Evolutionary conservation across 2,797 vertebrate genomes (phyloP), one percentile per base, ranked within the genome.

Genomic region (Petrocephalus sullivani): DNA sequence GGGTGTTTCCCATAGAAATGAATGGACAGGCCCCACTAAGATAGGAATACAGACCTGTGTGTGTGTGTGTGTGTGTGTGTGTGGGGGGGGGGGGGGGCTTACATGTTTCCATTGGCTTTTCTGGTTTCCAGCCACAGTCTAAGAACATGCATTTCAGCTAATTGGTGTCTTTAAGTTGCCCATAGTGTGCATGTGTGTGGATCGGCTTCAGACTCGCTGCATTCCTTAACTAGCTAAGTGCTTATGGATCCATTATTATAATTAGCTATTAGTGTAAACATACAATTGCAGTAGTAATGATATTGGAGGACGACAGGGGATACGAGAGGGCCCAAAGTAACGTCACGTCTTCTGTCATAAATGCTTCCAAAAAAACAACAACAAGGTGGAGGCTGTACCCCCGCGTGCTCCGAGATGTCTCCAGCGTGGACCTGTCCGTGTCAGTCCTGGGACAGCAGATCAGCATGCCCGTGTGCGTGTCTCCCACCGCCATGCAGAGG

Each of bases 401-500:
- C 0, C 95, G 97, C 1, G 96, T 99, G 87, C 94, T 99, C 87
- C 94, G 95, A 89, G 95, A 98, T 0, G 97, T 99, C 90, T 98
- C 97, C 0, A 88, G 87, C 0, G 89, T 97, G 90, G 97, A 99
- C 85, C 89, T 98, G 91, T 96, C 96, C 0, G 94, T 95, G 7
- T 94, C 92, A 0, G 91, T 98, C 0, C 92, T 99, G 89, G 98
- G 98, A 0, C 96, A 97, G 89, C 92, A 67, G 28, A 91, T 99
- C 88, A 96, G 94, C 92, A 95, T 99, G 97, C 98, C 98, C 0
- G 57, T 99, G 78, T 98, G 97, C 2, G 96, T 94, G 0, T 96
- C 93, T 0, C 96, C 98, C 0, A 99, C 98, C 0, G 98, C 98
- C 0, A 98, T 99, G 98, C 98, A 99, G 91, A 88, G 96, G 88